Base-by-base conservation (phyloP, 2,888 invertebrate species). In the Macaria liturata region DNA sequence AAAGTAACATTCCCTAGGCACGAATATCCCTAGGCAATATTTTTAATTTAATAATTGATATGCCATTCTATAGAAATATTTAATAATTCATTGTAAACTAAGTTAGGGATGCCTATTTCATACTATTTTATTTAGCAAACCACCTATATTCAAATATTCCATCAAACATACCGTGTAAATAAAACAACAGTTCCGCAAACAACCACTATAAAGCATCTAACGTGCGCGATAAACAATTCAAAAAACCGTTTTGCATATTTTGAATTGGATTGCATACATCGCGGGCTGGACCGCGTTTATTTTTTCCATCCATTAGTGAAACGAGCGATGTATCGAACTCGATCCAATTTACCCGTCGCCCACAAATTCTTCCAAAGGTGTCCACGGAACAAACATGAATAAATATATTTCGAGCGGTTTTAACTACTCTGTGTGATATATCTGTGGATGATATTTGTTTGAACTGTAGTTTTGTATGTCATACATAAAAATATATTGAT, bases 311-410 rank as follows among this genome's bases (percentile, higher is more conserved):
- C 85, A 84, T 86, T 84, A 84, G 80, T 74, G 75, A 53, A 59
- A 69, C 68, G 71, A 53, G 75, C 76, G 83, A 89, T 88, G 87
- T 83, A 88, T 89, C 88, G 87, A 83, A 77, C 80, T 81, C 87
- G 80, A 84, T 86, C 85, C 89, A 90, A 88, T 89, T 90, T 88
- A 88, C 89, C 88, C 83, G 79, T 81, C 83, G 78, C 78, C 87
- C 87, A 88, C 88, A 88, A 88, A 88, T 88, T 86, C 88, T 84
- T 87, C 84, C 85, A 53, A 56, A 49, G 59, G 81, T 82, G 81
- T 74, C 80, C 78, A 72, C 77, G 74, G 74, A 75, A 77, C 77
- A 81, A 81, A 65, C 58, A 62, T 83, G 83, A 85, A 83, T 83
- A 84, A 82, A 81, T 76, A 80, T 57, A 81, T 76, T 75, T 45